Base-by-base conservation (phyloP, 2,797 vertebrate genomes). In the Pseudochromis fuscus region DNA sequence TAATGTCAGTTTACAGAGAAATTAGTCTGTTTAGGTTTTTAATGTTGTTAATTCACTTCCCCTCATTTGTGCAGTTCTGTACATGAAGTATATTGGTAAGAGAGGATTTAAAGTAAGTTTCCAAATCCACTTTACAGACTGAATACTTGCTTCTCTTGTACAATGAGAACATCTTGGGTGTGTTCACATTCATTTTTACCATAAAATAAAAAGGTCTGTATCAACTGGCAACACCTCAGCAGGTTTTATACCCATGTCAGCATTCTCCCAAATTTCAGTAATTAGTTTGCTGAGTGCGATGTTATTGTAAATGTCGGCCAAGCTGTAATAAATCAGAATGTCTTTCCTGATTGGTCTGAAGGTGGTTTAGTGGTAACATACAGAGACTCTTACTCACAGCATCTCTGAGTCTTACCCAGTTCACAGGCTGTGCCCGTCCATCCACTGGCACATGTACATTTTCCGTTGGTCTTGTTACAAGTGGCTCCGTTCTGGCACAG, bases 351-450 rank as follows among this genome's bases (percentile, higher is more conserved):
- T 60, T n/a, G 40, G 27, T 48, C 18, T 25, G n/a, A 45, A 13
- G 2, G 62, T 46, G 50, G 25, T 75, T 82, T 72, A 58, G 56
- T 33, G 70, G 71, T 28, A 38, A 70, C 72, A 58, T 12, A 4
- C 2, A 40, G 76, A 72, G 53, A 70, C 56, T 73, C 53, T 84
- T 51, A 59, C 51, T 67, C 61, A 77, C 40, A 31, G 18, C 33
- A 21, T 16, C 33, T 37, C 2, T 9, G 49, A 51, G 18, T 71
- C 85, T 95, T 85, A 98, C 97, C 96, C 37, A 86, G 89, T 81
- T 99, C 96, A 1, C 97, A 99, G 67, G 95, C 95, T 19, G 87
- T 67, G n/a, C 97, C 97, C 0, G 67, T 94, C 97, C 97, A 97
- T 1, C 97, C 97, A 0, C 82, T 78, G 0, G 86, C 88, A 44